Evolutionary conservation across 2,113 vertebrate species (phyloP), one percentile per base, ranked within the genome.

Genomic region (Genyomyrus donnyi): DNA sequence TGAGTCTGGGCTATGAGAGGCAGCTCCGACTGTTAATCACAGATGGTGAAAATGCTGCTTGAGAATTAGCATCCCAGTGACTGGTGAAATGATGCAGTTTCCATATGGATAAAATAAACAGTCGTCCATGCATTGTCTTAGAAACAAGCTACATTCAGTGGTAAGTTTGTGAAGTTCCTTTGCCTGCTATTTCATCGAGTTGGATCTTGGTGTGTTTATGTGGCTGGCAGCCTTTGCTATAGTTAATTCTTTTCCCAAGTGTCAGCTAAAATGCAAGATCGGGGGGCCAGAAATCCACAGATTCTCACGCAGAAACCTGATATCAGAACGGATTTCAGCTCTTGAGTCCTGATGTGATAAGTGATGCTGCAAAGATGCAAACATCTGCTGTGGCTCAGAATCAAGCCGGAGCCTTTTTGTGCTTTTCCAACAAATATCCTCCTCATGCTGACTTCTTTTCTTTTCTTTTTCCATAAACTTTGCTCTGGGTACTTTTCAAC

Each of bases 251-350:
- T 91, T 89, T 89, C 88, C 84, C 89, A 49, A 84, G 87, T 77
- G 80, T 27, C 46, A 85, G 10, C 77, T 31, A 84, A 77, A 83
- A 87, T 70, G n/a, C 56, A 53, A 85, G 49, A 80, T 42, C 52
- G 87, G 88, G 88, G 19, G 70, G 80, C 17, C 66, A 88, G 27
- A 83, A 87, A 89, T 87, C 80, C 42, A 58, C 42, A 39, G 85
- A 89, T 88, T 91, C 89, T 91, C 89, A 84, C 77, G 89, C 50
- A 87, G 88, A 80, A 90, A 92, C 49, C 77, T 90, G 88, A 92
- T 84, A 90, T 88, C 74, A 39, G 87, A 31, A 58, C 3, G 56
- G 87, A 87, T 91, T 89, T 89, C 86, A 45, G 84, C 90, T 74
- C 86, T 84, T 17, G 85, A 80, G 42, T 50, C 49, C 49, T 58